Evolutionary conservation across 2,797 vertebrate species (phyloP).

Genomic region (Protosalanx chinensis): DNA sequence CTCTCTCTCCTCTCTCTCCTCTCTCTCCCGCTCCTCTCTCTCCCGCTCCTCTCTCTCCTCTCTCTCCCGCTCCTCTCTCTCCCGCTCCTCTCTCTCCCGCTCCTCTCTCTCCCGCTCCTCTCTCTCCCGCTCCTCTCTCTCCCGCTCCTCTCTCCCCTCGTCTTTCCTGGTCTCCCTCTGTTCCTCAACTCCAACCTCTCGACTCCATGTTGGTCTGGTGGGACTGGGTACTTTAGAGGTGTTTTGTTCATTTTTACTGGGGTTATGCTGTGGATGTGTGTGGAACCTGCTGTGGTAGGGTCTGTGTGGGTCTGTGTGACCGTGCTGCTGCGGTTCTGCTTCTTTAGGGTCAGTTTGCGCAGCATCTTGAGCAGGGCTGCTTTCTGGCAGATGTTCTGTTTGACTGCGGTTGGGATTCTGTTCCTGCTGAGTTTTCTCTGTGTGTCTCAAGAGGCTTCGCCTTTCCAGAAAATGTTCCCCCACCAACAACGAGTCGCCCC

Average conservation of each 20-base stretch:
- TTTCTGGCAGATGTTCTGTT: conserved; percentile 4
- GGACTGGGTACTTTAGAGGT: not conserved
- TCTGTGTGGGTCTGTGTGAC: conserved; percentile 16
- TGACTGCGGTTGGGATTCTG: not conserved
- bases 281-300: not conserved
- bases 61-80: no score
- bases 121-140: no score
- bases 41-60: not conserved
- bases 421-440: conserved; percentile 28
- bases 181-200: not conserved
- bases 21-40: not conserved
- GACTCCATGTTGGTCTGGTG: not conserved
- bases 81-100: not conserved
- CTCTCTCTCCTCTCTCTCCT: not conserved
- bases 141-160: not conserved
- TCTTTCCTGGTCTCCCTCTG: not conserved
- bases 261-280: conserved; percentile 22
- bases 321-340: not conserved
- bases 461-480: conserved; percentile 73
- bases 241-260: not conserved
- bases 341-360: not conserved
- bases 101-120: not conserved
- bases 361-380: conserved; percentile 1
- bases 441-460: conserved; percentile 42
- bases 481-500: conserved; percentile 77